phyloP scores from a whole-genome alignment of 2,113 vertebrate genomes.

The Eubucco bourcierii region DNA sequence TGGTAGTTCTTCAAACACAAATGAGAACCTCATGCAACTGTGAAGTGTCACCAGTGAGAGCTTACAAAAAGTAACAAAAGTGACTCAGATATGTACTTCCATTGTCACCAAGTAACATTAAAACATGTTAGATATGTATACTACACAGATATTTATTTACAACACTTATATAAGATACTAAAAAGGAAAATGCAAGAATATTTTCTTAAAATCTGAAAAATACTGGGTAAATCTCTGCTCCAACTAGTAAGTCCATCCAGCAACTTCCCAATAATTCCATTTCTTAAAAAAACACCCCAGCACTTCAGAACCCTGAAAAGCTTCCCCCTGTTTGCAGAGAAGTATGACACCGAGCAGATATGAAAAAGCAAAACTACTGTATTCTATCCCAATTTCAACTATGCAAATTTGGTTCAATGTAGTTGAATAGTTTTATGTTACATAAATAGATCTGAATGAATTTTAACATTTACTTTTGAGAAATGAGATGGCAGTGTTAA shows the following conservation, averaged over 20 bases:
- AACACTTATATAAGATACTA: background rate
- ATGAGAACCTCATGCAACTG: background rate
- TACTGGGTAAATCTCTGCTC: background rate
- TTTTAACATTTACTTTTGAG: background rate
- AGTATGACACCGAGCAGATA: background rate
- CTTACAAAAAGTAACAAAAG: background rate
- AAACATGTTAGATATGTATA: accelerated
- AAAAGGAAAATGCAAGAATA: background rate
- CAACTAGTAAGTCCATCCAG: background rate
- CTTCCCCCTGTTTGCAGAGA: background rate
- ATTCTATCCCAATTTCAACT: background rate
- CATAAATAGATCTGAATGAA: background rate
- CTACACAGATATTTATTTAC: background rate
- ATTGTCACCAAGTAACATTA: background rate
- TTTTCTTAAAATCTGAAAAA: background rate
- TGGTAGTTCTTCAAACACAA: background rate
- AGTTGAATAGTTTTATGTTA: background rate
- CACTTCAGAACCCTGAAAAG: background rate
- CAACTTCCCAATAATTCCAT: background rate
- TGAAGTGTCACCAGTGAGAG: background rate
- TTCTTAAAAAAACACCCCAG: background rate
- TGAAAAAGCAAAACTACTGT: accelerated
- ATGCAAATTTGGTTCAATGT: background rate
- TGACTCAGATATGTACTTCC: background rate
- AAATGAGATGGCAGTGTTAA: background rate